Percentiles rank a stretch among this genome's conserved stretches.
These are phyloP conservation scores for Phaethon lepturus DNA, from an alignment of 2,113 vertebrate species.

Conservation along the genomic window DNA sequence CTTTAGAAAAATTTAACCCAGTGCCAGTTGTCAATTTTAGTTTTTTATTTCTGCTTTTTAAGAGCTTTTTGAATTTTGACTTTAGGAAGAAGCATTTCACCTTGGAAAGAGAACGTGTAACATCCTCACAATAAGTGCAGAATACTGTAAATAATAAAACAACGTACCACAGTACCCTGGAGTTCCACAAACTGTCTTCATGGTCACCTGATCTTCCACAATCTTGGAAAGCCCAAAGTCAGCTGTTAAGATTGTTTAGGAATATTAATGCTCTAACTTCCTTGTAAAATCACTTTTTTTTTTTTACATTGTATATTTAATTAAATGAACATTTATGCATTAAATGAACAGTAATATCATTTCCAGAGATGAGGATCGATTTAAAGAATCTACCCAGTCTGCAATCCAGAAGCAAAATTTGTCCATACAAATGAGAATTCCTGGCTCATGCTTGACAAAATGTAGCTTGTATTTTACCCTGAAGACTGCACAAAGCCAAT, in stretches of 20 bases:
- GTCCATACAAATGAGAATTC: background rate
- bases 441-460: background rate
- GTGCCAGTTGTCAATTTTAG: background rate
- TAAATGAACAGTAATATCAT: background rate
- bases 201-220: slow-evolving; percentile 87
- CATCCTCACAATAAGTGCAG: background rate
- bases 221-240: slow-evolving; percentile 92
- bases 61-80: background rate
- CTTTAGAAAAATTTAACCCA: background rate
- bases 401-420: background rate
- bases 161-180: slow-evolving; percentile 88
- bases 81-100: background rate
- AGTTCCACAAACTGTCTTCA: slow-evolving; percentile 90
- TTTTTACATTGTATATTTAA: background rate
- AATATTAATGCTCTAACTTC: background rate
- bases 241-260: slow-evolving; percentile 72
- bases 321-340: background rate
- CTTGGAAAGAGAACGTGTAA: background rate
- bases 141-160: background rate
- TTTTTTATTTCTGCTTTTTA: background rate
- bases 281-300: background rate
- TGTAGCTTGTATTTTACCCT: background rate
- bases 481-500: background rate
- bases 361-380: background rate
- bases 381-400: background rate